Evolutionary conservation across 2,113 vertebrate genomes (phyloP).

Genomic region (Furnarius figulus): DNA sequence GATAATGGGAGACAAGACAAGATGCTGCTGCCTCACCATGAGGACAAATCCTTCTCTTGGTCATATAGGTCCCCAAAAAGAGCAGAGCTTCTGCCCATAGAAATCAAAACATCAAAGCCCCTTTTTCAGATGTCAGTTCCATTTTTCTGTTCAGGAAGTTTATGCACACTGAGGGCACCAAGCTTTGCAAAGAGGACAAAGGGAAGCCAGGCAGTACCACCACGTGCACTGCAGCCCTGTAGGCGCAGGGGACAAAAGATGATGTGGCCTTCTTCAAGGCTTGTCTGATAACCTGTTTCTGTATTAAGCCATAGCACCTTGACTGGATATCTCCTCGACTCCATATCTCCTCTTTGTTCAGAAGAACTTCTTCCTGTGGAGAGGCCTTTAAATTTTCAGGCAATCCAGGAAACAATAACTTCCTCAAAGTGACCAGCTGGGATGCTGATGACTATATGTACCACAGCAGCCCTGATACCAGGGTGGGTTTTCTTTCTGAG

Average conservation of each 20-base stretch:
- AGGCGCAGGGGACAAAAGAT: neutral
- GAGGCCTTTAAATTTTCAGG: neutral
- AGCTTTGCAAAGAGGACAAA: neutral
- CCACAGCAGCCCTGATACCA: neutral
- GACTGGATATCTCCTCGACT: too few relatives aligned
- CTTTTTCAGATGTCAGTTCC: neutral
- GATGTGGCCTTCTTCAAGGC: neutral
- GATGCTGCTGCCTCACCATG: neutral
- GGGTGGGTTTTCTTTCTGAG: neutral
- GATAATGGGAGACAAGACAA: neutral
- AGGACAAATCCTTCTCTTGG: neutral
- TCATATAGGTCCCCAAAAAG: neutral
- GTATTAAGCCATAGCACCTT: neutral
- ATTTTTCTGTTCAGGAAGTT: neutral
- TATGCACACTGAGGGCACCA: neutral
- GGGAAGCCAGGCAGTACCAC: neutral
- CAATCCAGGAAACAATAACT: neutral
- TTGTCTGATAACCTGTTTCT: neutral
- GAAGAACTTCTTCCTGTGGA: neutral
- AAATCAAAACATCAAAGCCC: neutral
- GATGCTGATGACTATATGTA: neutral
- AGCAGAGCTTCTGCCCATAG: neutral
- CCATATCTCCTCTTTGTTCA: neutral
- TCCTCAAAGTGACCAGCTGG: neutral
- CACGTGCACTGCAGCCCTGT: neutral